Evolutionary conservation across 2,113 vertebrate genomes (phyloP).

Genomic region (zebrafish (Danio rerio)): DNA sequence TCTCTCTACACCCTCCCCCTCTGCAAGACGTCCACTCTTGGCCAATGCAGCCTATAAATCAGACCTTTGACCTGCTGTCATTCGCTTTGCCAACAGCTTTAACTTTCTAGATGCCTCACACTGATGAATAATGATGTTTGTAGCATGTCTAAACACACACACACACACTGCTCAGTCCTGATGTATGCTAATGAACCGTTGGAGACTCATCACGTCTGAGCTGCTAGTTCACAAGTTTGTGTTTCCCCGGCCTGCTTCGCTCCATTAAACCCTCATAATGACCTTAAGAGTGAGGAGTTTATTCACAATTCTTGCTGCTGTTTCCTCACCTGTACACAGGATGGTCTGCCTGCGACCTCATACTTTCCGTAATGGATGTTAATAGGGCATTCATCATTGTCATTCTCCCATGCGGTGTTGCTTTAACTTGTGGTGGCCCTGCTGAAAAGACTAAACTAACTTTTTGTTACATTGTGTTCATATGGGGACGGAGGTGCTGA

Average conservation of each 20-base stretch:
- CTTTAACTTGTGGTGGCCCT: constrained; percentile 57
- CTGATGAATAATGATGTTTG: constrained; percentile 54
- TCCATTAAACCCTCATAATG: constrained; percentile 51
- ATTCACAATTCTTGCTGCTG: constrained; percentile 42
- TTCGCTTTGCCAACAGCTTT: constrained; percentile 30
- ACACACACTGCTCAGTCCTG: constrained; percentile 29
- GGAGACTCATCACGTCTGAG: constrained; percentile 9
- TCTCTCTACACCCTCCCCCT: background rate
- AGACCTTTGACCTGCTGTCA: constrained; percentile 54
- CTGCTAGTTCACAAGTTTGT: constrained; percentile 44
- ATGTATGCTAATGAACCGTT: constrained; percentile 33
- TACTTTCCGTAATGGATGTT: constrained; percentile 61
- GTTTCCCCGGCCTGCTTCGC: constrained; percentile 27
- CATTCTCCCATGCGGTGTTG: constrained; percentile 63
- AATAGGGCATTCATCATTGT: constrained; percentile 63
- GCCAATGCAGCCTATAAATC: constrained; percentile 41
- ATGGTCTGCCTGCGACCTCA: constrained; percentile 13
- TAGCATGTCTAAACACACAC: constrained; percentile 38
- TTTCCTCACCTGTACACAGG: constrained; percentile 31
- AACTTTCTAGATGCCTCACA: constrained; percentile 4
- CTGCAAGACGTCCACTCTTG: constrained; percentile 27
- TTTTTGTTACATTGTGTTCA: constrained; percentile 54
- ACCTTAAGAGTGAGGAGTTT: constrained; percentile 17
- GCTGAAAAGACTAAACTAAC: constrained; percentile 69
- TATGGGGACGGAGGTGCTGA: constrained; percentile 49